These are phyloP conservation scores for Heliconius hermathena DNA, from an alignment of 1,140 invertebrate genomes.

Conservation along the genomic window DNA sequence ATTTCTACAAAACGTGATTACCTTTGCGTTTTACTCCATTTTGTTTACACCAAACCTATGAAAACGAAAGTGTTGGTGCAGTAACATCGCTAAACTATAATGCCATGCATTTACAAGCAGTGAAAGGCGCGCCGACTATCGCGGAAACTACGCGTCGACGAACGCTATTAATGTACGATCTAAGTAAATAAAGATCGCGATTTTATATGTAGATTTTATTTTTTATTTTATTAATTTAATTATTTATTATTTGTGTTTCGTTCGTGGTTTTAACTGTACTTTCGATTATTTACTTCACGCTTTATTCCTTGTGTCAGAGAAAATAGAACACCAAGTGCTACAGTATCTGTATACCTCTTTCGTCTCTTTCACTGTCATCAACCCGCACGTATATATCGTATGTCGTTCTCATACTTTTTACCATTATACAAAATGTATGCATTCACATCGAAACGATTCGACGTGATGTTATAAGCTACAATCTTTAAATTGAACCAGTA, in stretches of 20 bases:
- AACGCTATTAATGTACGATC: neutral
- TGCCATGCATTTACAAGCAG: conserved; percentile 10
- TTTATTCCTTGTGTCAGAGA: too few relatives aligned
- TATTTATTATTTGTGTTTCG: neutral
- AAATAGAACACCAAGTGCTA: too few relatives aligned
- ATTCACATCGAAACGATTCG: too few relatives aligned
- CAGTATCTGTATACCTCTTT: too few relatives aligned
- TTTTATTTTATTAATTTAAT: neutral
- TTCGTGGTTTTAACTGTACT: too few relatives aligned
- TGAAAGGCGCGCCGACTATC: neutral
- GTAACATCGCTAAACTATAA: conserved; percentile 10
- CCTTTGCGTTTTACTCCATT: neutral
- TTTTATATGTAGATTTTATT: neutral
- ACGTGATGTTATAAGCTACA: too few relatives aligned
- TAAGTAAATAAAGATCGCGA: neutral
- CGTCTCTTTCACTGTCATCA: too few relatives aligned
- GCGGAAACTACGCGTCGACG: conserved; percentile 14
- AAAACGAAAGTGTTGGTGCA: conserved; percentile 1
- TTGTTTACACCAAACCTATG: conserved; percentile 12
- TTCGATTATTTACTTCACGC: neutral
- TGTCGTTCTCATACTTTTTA: too few relatives aligned
- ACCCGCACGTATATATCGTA: too few relatives aligned
- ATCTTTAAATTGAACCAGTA: too few relatives aligned
- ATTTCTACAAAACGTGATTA: neutral
- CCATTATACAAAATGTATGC: too few relatives aligned